phyloP scores from a whole-genome alignment of 1,140 invertebrate genomes.

The Lepidostoma basale region DNA sequence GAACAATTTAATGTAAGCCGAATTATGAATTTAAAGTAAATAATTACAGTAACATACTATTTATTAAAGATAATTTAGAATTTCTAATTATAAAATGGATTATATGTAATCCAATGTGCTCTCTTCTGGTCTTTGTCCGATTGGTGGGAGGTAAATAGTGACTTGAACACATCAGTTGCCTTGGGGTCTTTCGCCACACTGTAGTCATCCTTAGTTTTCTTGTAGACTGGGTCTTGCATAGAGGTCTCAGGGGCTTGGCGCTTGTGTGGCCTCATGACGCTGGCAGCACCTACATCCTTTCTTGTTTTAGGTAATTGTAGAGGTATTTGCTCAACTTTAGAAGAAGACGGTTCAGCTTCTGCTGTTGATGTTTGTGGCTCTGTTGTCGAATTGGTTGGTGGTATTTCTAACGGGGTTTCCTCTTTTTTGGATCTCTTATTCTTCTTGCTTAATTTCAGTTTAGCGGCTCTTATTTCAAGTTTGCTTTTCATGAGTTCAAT shows the following conservation, averaged over 20 bases:
- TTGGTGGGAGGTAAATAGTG: conserved; percentile 90
- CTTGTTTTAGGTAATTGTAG: conserved; percentile 52
- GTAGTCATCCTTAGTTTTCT: conserved; percentile 79
- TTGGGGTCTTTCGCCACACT: conserved; percentile 92
- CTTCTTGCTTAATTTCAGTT: conserved; percentile 75
- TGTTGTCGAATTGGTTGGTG: conserved; percentile 40
- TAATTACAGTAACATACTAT: too few species aligned
- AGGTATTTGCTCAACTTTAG: conserved; percentile 47
- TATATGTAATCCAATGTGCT: conserved; percentile 97
- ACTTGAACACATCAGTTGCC: conserved; percentile 90
- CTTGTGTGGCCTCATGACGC: conserved; percentile 53
- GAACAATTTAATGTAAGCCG: too few species aligned
- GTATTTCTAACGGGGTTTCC: conserved; percentile 24
- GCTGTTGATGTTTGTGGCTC: not conserved
- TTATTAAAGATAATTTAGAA: too few species aligned
- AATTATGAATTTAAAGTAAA: too few species aligned
- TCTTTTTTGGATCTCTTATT: conserved; percentile 57
- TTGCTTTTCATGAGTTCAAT: conserved; percentile 70
- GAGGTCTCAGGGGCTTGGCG: conserved; percentile 49
- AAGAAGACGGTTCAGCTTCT: not conserved
- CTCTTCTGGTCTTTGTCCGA: conserved; percentile 83
- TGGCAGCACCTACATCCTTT: conserved; percentile 8
- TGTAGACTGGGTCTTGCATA: conserved; percentile 70
- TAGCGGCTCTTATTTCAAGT: conserved; percentile 67
- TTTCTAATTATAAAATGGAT: conserved; percentile 92